Conservation (phyloP, 2,113 vertebrate species). For the Neodontobutis hainanensis region DNA sequence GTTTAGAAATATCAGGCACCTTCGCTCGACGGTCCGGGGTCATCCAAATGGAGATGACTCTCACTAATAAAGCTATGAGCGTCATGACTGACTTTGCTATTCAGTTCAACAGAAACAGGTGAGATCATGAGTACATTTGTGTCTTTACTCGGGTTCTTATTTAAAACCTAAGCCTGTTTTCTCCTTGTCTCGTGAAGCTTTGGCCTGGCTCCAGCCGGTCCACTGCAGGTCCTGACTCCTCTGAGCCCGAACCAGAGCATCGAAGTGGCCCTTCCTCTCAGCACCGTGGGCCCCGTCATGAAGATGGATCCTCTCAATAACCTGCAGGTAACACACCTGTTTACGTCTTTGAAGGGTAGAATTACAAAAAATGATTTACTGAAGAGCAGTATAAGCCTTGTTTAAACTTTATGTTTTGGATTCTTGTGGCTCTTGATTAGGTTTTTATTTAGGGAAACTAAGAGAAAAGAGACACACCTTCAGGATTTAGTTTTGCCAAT, state of each 20-base stretch:
- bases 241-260: conserved; percentile 93
- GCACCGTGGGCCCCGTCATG: conserved; percentile 92
- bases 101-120: conserved; percentile 99
- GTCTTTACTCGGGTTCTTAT: background rate
- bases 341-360: no score
- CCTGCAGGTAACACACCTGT: conserved; percentile 83
- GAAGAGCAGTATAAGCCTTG: no score
- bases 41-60: conserved; percentile 93
- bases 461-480: no score
- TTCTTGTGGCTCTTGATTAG: no score
- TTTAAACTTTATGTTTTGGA: no score
- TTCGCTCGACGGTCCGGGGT: conserved; percentile 91
- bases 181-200: conserved; percentile 80
- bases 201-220: conserved; percentile 92
- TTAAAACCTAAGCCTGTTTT: background rate
- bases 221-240: conserved; percentile 91
- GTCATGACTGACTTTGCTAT: conserved; percentile 98
- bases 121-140: conserved; percentile 8
- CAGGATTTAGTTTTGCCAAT: background rate
- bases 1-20: conserved; percentile 93
- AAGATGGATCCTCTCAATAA: conserved; percentile 99
- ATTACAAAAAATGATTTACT: no score
- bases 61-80: conserved; percentile 96
- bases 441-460: no score
- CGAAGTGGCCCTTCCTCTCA: conserved; percentile 90